Base-by-base conservation (phyloP, 1,140 invertebrate genomes). In the Carposina sasakii region DNA sequence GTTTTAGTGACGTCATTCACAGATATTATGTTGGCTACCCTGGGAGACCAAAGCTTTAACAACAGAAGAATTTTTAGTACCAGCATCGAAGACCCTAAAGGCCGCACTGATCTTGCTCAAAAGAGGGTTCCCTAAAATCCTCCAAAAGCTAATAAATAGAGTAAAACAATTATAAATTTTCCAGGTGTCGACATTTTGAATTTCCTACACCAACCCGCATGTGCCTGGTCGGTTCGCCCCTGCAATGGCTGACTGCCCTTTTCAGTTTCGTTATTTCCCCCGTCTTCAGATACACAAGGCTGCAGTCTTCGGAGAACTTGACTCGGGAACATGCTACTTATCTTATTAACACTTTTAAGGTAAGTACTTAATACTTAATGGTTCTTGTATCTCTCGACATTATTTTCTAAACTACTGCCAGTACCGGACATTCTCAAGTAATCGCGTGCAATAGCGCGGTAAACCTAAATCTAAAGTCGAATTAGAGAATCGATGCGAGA, bases 261-360 rank as follows among this genome's bases (percentile, higher is more conserved):
- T 46, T 73, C 15, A 55, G 57, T 17, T 76, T 55, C 46, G 17
- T 74, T 1, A 28, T 52, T 10, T 60, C 67, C 0, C 62, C 69
- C 0, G 67, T 78, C 1, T 42, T 76, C 22, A 56, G 58, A 23
- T 62, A 59, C 39, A 67, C 63, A 0, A 52, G 72, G 8, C 45
- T 81, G 8, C 71, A 73, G 21, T 54, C 71, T 0, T 71, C 74
- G 0, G 17, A 48, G 1, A 22, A 55, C 0, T n/a, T 76, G 2
- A 71, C 72, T 1, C 51, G 34, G 13, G 65, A 76, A 12, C 70
- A 76, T 28, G 59, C 60, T 0, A 70, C 60, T 28, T 33, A 74
- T 13, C 60, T 79, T 16, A 74, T 79, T 5, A 74, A 79, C 31
- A 77, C 51, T 0, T 79, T 74, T 36, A 70, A 58, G 61, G 76